These are phyloP conservation scores for Entomobrya proxima DNA, from an alignment of 2,888 invertebrate genomes.

Conservation along the genomic window DNA sequence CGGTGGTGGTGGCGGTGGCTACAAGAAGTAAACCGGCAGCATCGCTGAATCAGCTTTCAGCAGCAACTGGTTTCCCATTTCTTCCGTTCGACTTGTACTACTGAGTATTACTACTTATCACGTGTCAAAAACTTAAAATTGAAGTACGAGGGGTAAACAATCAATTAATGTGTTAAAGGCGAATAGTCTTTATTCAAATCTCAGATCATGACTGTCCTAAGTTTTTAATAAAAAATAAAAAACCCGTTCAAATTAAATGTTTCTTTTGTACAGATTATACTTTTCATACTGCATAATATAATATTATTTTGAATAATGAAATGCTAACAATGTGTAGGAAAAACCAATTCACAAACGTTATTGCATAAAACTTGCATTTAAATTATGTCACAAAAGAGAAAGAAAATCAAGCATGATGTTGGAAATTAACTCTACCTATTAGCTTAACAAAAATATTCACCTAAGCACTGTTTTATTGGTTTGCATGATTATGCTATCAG, in stretches of 20 bases:
- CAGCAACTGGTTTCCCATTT: slow-evolving; percentile 13
- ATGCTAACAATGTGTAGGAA: too few relatives aligned
- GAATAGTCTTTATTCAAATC: slow-evolving; percentile 41
- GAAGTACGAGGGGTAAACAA: slow-evolving; percentile 40
- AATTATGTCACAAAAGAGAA: too few relatives aligned
- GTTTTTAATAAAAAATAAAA: slow-evolving; percentile 61
- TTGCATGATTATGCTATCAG: too few relatives aligned
- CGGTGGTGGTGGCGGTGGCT: slow-evolving; percentile 61
- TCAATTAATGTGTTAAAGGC: not conserved
- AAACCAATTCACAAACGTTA: too few relatives aligned
- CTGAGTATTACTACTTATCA: slow-evolving; percentile 10
- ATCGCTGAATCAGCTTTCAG: not conserved
- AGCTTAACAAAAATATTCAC: too few relatives aligned
- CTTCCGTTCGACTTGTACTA: slow-evolving; percentile 30
- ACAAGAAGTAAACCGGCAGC: not conserved
- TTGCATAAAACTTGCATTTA: too few relatives aligned
- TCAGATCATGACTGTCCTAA: slow-evolving; percentile 63
- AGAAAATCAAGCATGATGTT: too few relatives aligned
- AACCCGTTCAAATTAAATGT: slow-evolving; percentile 46
- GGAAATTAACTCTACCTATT: too few relatives aligned
- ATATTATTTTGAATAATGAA: too few relatives aligned
- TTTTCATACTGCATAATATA: too few relatives aligned
- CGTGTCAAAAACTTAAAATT: slow-evolving; percentile 27
- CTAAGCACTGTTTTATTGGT: too few relatives aligned
- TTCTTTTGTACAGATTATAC: too few relatives aligned